Base-by-base conservation (phyloP, 2,113 vertebrate genomes). In the Cavia porcellus region DNA sequence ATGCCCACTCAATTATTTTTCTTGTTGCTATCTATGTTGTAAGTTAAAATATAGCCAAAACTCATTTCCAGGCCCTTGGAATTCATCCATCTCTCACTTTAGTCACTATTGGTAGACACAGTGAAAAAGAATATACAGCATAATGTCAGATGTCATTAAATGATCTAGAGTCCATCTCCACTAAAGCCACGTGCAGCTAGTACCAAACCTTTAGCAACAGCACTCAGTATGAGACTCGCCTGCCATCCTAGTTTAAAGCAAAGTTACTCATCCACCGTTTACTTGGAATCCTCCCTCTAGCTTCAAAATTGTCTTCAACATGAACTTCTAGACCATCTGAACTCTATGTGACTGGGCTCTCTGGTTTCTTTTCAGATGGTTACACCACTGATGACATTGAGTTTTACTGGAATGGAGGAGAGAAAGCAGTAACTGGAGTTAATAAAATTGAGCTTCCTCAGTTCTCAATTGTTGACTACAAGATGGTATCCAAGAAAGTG, bases 381-480 rank as follows among this genome's bases (percentile, higher is more conserved):
- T 99, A 99, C 96, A 99, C 99, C 92, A 99, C 99, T 13, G 99
- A 99, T 84, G 99, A 99, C 98, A 99, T 99, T 86, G 99, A 99
- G 97, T 99, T 99, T 98, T 99, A 99, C 97, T 99, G 99, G 99
- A 99, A 99, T 92, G 99, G 99, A 96, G 99, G 98, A 92, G 98
- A 99, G 45, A 99, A 98, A 10, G 99, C 99, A 28, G 99, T 99
- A 95, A 99, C 99, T 0, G 99, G 99, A 79, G 99, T 99, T 90
- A 99, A 98, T 96, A 99, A 99, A 98, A 99, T 99, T 0, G 99
- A 99, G 90, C 98, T 99, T 96, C 99, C 99, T 15, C 99, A 99
- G 88, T 99, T 99, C 98, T 99, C 99, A 91, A 99, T 99, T 7
- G 99, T 99, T 45, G 99, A 99, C 98, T 99, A 99, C 98, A 99